phyloP scores from a whole-genome alignment of 2,113 vertebrate genomes.

The Rhineura floridana region DNA sequence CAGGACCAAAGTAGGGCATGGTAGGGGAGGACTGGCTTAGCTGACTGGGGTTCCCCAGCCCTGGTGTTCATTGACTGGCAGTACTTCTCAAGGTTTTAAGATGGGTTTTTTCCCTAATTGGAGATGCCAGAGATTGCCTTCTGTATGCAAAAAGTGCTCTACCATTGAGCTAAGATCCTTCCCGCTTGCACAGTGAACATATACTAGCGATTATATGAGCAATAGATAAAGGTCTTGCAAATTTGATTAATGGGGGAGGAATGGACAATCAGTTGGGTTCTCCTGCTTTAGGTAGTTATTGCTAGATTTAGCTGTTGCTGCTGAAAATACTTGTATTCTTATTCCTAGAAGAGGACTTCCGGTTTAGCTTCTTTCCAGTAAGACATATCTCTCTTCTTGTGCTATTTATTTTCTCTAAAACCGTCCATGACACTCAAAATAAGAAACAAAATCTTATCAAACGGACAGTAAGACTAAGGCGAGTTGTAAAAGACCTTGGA shows the following conservation, averaged over 20 bases:
- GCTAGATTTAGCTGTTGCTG: background rate
- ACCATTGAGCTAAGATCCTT: background rate
- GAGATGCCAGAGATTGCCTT: background rate
- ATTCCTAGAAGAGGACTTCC: too few relatives aligned
- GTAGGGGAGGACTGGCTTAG: too few relatives aligned
- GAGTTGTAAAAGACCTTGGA: too few relatives aligned
- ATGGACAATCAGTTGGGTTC: background rate
- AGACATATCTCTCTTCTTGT: too few relatives aligned
- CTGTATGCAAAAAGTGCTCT: too few relatives aligned
- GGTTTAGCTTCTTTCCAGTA: too few relatives aligned
- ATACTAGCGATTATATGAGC: too few relatives aligned
- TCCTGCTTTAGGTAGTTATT: background rate
- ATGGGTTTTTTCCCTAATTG: background rate
- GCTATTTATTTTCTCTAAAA: too few relatives aligned
- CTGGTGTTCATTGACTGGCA: background rate
- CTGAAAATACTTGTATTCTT: conserved; percentile 10
- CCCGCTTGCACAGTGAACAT: background rate
- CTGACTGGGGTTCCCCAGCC: background rate
- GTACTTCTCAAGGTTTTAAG: background rate
- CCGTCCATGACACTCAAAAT: too few relatives aligned
- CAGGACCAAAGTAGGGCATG: too few relatives aligned
- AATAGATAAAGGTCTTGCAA: background rate
- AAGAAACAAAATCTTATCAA: too few relatives aligned
- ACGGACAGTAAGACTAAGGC: too few relatives aligned
- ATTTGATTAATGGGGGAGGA: background rate